Evolutionary conservation across 1,140 invertebrate genomes (phyloP).

Genomic region (Ceratosolen fusciceps): DNA sequence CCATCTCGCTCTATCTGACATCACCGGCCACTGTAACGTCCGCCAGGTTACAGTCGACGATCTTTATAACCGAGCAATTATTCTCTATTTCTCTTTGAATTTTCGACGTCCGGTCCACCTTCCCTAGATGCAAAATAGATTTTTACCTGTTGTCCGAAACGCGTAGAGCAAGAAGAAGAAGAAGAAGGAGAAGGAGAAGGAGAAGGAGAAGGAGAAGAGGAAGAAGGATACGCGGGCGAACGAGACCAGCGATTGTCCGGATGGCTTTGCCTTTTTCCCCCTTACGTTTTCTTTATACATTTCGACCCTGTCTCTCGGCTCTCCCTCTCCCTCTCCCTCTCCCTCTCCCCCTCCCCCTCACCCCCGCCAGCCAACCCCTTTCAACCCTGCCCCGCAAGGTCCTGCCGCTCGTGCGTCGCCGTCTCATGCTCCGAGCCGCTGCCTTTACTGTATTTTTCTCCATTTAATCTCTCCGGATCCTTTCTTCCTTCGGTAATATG

Average conservation of each 20-base stretch:
- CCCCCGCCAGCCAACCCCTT: too few relatives aligned
- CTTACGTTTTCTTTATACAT: conserved; percentile 10
- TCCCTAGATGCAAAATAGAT: conserved; percentile 40
- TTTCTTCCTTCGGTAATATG: conserved; percentile 49
- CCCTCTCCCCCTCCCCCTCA: too few relatives aligned
- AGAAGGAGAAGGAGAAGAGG: background rate
- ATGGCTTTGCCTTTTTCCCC: conserved; percentile 29
- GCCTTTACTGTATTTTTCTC: conserved; percentile 33
- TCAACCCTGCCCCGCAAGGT: background rate
- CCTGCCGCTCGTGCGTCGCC: too few relatives aligned
- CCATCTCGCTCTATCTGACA: too few relatives aligned
- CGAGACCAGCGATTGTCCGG: conserved; percentile 29
- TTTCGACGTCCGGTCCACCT: conserved; percentile 29
- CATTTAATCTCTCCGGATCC: conserved; percentile 47
- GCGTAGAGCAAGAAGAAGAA: background rate
- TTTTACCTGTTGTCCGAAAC: conserved; percentile 30
- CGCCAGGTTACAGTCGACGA: conserved; percentile 11
- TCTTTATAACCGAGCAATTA: conserved; percentile 48
- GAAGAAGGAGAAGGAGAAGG: conserved; percentile 1
- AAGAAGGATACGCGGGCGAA: conserved; percentile 3
- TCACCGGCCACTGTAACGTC: conserved; percentile 1
- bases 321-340: background rate
- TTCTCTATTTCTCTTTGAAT: conserved; percentile 47
- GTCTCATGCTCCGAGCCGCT: background rate
- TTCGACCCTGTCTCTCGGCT: too few relatives aligned